Evolutionary conservation across 2,797 vertebrate genomes (phyloP).

Genomic region (Pantherophis vulpinus): DNA sequence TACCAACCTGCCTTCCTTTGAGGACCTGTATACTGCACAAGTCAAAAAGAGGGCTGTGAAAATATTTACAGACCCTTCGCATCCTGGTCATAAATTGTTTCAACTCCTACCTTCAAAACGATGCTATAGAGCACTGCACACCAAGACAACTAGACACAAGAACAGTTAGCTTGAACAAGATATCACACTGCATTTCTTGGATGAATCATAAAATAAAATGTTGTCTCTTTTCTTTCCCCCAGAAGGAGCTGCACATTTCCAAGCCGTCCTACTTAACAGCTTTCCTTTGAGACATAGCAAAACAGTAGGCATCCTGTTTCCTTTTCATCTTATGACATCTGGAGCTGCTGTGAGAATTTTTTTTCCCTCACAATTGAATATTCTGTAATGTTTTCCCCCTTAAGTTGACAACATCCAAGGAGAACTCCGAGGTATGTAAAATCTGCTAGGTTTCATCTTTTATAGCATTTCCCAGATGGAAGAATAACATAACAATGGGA

Average conservation of each 20-base stretch:
- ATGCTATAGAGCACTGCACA: too few relatives aligned
- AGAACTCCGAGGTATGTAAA: not conserved
- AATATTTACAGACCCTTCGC: too few relatives aligned
- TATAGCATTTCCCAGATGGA: not conserved
- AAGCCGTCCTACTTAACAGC: not conserved
- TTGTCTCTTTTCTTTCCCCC: not conserved
- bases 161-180: not conserved
- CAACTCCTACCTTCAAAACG: too few relatives aligned
- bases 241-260: not conserved
- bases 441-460: not conserved
- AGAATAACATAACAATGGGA: not conserved
- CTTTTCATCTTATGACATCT: not conserved
- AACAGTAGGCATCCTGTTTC: not conserved
- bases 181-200: not conserved
- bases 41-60: too few relatives aligned
- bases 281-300: not conserved
- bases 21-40: too few relatives aligned
- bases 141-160: too few relatives aligned
- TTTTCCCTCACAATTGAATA: not conserved
- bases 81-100: too few relatives aligned
- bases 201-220: not conserved
- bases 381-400: not conserved
- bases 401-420: not conserved
- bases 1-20: too few relatives aligned
- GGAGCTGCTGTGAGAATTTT: not conserved